Base-by-base conservation (phyloP, 1,140 invertebrate species). In the Proctacanthus coquilletti region DNA sequence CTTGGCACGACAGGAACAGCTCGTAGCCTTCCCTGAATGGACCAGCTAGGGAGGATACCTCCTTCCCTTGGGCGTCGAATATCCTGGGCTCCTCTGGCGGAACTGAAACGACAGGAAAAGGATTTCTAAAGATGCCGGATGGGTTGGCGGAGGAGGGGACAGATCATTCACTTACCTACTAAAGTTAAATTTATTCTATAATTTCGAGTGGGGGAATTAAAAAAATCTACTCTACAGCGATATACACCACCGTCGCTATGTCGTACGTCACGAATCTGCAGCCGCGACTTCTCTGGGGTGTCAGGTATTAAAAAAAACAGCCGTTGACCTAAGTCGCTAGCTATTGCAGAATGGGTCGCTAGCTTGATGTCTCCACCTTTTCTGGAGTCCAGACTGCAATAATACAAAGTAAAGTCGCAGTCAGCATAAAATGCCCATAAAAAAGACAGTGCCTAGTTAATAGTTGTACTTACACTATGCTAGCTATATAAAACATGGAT, bases 21-120 rank as follows among this genome's bases (percentile, higher is more conserved):
- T 79, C 74, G 48, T 80, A 77, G 31, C 80, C 84, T 64, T 88
- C 84, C 41, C 80, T 67, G 59, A 85, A 87, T 18, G 83, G 84
- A 27, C 84, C 83, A 2, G 80, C 80, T 14, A 76, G 61, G 30
- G 73, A 72, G 34, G 70, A 66, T 37, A 88, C 74, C 56, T 84
- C 75, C 49, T 74, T 70, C 34, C 83, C 83, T 59, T 84, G 73
- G 18, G 75, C 73, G 55, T 86, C 80, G 52, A 84, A 81, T 56
- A 89, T 81, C 51, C 76, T 68, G 13, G 81, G 80, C 35, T 70
- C 69, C 42, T 77, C 76, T 21, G 84, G 82, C 21, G 78, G 75
- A 50, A 81, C 84, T 86, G 64, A 23, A 68, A 60, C 62, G 57
- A 46, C 21, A 41, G 39, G 35, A 32, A 40, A 42, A 30, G 21